Conservation (phyloP, 2,888 invertebrate genomes). For the Erebia palarica region DNA sequence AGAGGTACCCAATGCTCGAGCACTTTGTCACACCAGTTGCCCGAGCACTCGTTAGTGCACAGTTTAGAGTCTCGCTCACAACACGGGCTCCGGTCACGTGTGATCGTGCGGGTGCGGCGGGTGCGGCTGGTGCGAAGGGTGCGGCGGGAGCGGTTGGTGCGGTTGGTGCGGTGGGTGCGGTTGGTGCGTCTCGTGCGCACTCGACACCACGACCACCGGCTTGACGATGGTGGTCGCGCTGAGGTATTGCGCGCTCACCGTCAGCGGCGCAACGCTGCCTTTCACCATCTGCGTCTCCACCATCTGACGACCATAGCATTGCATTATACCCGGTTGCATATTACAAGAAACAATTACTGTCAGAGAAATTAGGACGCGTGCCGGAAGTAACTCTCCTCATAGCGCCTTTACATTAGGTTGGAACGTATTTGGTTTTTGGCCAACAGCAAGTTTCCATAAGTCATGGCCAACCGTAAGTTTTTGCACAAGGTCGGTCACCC, state of each 20-base stretch:
- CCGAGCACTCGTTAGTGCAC: no score
- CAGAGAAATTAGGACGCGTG: no score
- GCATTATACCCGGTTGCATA: neutral
- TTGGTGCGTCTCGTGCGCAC: constrained; percentile 29
- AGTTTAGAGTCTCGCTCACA: neutral
- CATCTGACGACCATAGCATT: constrained; percentile 54
- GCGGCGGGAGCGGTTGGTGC: no score
- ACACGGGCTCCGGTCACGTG: neutral
- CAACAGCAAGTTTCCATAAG: no score
- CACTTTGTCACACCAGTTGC: neutral
- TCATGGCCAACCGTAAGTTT: no score
- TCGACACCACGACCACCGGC: constrained; percentile 85
- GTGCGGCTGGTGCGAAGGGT: constrained; percentile 40
- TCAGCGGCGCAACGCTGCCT: constrained; percentile 82
- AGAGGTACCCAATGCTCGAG: neutral
- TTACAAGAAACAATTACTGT: no score
- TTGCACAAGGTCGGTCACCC: no score
- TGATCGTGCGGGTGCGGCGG: neutral
- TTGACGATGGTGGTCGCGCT: constrained; percentile 84
- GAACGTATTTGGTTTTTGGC: no score
- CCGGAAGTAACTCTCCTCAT: no score
- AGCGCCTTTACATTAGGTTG: no score
- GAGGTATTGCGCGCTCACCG: constrained; percentile 86
- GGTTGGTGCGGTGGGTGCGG: constrained; percentile 39
- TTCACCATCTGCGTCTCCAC: constrained; percentile 81